Conservation (phyloP, 2,113 vertebrate species). For the Dissostichus mawsoni region DNA sequence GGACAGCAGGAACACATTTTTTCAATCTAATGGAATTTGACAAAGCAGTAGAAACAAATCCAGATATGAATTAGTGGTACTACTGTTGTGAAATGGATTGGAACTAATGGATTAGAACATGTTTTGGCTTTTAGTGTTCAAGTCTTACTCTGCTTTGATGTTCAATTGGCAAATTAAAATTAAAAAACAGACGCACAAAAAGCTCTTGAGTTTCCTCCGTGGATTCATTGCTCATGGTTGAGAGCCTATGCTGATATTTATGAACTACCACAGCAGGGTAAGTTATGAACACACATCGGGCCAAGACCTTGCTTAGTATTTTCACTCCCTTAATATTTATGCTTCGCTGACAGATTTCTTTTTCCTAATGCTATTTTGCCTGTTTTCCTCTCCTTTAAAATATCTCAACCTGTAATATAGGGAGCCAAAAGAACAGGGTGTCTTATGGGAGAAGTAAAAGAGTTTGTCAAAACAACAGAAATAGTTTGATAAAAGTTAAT, state of each 20-base stretch:
- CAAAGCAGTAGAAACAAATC: neutral
- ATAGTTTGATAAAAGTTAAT: neutral
- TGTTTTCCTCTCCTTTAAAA: constrained; percentile 62
- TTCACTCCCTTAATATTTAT: constrained; percentile 81
- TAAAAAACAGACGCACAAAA: constrained; percentile 13
- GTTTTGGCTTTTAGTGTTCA: neutral
- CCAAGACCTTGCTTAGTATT: constrained; percentile 75
- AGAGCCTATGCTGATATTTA: constrained; percentile 83
- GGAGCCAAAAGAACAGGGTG: neutral
- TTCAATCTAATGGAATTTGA: neutral
- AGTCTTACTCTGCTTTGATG: constrained; percentile 24
- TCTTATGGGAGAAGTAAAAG: neutral
- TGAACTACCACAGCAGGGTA: constrained; percentile 64
- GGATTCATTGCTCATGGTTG: constrained; percentile 71
- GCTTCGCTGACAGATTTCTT: constrained; percentile 58
- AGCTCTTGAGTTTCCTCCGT: constrained; percentile 40
- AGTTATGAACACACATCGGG: constrained; percentile 75
- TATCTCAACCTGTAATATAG: constrained; percentile 1
- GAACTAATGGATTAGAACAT: neutral
- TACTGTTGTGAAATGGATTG: neutral
- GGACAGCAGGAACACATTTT: neutral
- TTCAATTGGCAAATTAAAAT: constrained; percentile 56
- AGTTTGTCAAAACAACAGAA: neutral
- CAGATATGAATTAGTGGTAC: neutral
- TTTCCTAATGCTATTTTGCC: constrained; percentile 61